phyloP scores from a whole-genome alignment of 2,797 vertebrate genomes.

The Syngnathus acus region DNA sequence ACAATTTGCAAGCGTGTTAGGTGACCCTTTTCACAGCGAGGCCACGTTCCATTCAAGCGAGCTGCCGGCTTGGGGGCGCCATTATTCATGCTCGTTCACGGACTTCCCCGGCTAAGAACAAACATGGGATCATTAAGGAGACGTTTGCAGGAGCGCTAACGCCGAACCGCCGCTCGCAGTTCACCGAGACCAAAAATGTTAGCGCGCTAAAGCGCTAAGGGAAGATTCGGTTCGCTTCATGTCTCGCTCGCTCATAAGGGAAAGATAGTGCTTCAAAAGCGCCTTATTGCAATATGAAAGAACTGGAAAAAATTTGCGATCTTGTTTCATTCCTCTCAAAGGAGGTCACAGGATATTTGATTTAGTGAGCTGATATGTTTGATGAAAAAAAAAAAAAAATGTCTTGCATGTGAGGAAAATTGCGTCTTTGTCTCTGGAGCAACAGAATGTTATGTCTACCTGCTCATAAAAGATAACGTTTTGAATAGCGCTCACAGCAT shows the following conservation, averaged over 20 bases:
- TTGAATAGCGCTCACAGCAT: background rate
- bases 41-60: constrained; percentile 1
- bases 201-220: background rate
- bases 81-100: background rate
- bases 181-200: background rate
- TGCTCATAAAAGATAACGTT: background rate
- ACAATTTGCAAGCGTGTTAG: background rate
- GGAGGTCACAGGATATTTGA: constrained; percentile 9
- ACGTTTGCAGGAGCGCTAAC: background rate
- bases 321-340: background rate
- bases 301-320: background rate
- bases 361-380: background rate
- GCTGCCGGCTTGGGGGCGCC: background rate
- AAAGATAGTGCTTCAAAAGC: background rate
- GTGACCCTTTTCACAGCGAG: background rate
- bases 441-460: background rate
- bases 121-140: background rate
- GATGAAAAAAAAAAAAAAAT: background rate
- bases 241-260: background rate
- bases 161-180: background rate
- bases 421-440: background rate
- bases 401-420: background rate
- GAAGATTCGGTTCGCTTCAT: background rate
- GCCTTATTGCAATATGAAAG: background rate
- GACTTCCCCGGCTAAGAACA: background rate